A percentile compares a stretch with the other conserved stretches of the same genome.
These are phyloP conservation scores for Drosophila persimilis DNA, from an alignment of 1,140 invertebrate species.

Conservation along the genomic window DNA sequence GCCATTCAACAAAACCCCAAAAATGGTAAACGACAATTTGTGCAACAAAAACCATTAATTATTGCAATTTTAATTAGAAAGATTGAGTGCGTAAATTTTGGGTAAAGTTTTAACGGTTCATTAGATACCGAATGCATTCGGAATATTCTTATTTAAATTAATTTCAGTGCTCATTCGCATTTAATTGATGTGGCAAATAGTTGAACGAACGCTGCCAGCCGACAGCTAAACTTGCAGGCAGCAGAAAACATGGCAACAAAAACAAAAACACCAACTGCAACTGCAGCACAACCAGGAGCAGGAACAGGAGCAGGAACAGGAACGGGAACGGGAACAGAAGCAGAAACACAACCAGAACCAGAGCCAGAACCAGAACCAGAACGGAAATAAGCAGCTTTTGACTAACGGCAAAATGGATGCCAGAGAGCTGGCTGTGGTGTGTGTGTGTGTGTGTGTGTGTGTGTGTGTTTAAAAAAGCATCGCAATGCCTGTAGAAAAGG, in stretches of 20 bases:
- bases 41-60: conserved; percentile 13
- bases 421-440: conserved; percentile 2
- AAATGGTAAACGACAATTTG: not conserved
- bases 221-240: too few relatives aligned
- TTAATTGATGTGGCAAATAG: conserved; percentile 43
- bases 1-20: not conserved
- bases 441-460: conserved; percentile 5
- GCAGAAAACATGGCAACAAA: not conserved
- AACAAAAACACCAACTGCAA: not conserved
- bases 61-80: conserved; percentile 22
- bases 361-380: conserved; percentile 30
- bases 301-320: not conserved
- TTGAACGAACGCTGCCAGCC: not conserved
- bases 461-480: conserved; percentile 3
- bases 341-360: conserved; percentile 2
- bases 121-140: conserved; percentile 30
- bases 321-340: not conserved
- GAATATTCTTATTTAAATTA: conserved; percentile 38
- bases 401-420: conserved; percentile 40
- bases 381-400: conserved; percentile 53
- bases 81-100: not conserved
- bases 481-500: not conserved
- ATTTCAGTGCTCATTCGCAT: conserved; percentile 37
- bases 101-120: conserved; percentile 17
- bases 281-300: not conserved